phyloP scores from a whole-genome alignment of 2,113 vertebrate genomes.

The Marcusenius ussheri region DNA sequence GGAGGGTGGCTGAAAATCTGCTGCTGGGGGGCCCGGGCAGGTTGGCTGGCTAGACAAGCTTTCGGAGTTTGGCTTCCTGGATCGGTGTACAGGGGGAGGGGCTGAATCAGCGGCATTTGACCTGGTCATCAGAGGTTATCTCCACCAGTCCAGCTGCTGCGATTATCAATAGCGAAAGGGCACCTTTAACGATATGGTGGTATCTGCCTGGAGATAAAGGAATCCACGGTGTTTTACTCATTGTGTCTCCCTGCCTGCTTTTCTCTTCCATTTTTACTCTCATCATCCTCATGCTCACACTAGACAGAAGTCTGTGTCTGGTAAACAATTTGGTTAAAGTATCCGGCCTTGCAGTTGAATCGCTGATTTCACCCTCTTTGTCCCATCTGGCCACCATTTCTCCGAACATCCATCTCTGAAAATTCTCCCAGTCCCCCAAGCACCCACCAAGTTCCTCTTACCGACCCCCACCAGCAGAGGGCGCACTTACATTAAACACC shows the following conservation, averaged over 20 bases:
- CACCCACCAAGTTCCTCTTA: neutral
- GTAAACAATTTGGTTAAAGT: neutral
- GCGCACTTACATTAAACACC: neutral
- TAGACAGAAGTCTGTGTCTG: neutral
- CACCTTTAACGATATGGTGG: neutral
- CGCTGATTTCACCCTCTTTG: neutral
- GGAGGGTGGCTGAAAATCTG: neutral
- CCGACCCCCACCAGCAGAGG: neutral
- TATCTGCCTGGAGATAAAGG: neutral
- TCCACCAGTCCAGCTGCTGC: neutral
- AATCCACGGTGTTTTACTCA: neutral
- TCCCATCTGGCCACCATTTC: neutral
- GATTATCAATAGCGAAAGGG: neutral
- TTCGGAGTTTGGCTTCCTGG: neutral
- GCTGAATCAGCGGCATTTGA: neutral
- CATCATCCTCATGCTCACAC: neutral
- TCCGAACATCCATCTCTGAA: neutral
- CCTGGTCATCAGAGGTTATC: neutral
- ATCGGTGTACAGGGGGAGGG: neutral
- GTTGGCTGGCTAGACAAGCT: neutral
- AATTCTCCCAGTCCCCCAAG: neutral
- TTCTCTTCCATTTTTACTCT: neutral
- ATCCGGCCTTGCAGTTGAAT: neutral
- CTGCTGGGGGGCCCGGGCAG: neutral
- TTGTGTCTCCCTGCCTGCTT: neutral